These are phyloP conservation scores for Triplophysa tibetana DNA, from an alignment of 2,113 vertebrate genomes.

Conservation along the genomic window DNA sequence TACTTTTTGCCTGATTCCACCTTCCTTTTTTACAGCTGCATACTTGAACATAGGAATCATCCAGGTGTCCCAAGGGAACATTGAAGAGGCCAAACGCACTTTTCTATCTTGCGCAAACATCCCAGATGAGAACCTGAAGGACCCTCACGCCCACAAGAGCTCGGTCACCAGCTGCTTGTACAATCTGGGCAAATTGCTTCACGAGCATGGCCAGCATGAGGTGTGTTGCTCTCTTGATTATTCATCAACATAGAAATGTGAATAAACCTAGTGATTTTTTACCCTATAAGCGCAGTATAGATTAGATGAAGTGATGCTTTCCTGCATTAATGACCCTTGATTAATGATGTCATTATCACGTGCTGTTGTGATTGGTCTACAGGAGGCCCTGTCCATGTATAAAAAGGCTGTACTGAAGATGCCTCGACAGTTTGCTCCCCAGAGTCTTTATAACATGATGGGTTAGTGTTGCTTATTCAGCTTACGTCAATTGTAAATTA, in stretches of 20 bases:
- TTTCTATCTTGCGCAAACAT: constrained; percentile 97
- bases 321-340: neutral
- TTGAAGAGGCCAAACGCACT: constrained; percentile 89
- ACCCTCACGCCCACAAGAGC: constrained; percentile 96
- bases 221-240: constrained; percentile 63
- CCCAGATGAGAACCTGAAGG: constrained; percentile 97
- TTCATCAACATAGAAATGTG: neutral
- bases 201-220: constrained; percentile 95
- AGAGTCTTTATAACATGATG: constrained; percentile 99
- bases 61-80: constrained; percentile 92
- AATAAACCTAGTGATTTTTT: neutral
- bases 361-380: constrained; percentile 49
- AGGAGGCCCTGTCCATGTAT: constrained; percentile 93
- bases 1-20: neutral
- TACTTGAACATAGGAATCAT: constrained; percentile 99
- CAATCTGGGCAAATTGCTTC: constrained; percentile 95
- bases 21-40: constrained; percentile 75
- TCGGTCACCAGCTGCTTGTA: constrained; percentile 98
- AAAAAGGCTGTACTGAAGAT: constrained; percentile 97
- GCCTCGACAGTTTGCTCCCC: constrained; percentile 95
- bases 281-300: neutral
- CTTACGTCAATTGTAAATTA: neutral
- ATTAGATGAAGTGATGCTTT: neutral
- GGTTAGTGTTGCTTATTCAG: constrained; percentile 76
- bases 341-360: neutral